Evolutionary conservation across 1,140 invertebrate genomes (phyloP), one percentile per base, ranked within the genome.

Genomic region (Drosophila rhopaloa): DNA sequence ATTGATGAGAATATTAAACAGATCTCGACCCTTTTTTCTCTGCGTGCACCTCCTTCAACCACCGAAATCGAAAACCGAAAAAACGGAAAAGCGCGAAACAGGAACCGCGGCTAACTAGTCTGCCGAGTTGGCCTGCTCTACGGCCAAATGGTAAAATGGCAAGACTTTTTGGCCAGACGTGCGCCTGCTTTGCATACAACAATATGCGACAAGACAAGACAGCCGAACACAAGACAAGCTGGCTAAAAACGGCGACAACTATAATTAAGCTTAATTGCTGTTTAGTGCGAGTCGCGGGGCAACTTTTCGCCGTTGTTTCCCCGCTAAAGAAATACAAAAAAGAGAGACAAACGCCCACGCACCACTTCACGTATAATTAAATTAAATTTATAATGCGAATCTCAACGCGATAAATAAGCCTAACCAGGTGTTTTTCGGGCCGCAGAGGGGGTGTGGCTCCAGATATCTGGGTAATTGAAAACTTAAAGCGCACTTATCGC

Each of bases 191-290:
- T 89, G 84, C 84, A 89, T 89, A 89, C 81, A 84, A 79, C 76
- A 73, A 72, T 78, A 79, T 71, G 74, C 65, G 63, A 79, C 76
- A 79, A 71, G 65, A 70, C 71, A 81, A 77, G 76, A 79, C 82
- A 89, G 53, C 47, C 58, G 51, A 72, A 71, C 70, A 76, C 66
- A 81, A 73, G 76, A 82, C 82, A 88, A 73, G 72, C 70, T 79
- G 83, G 65, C 83, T 83, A 86, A 89, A 88, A 88, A 89, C 80
- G 85, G 84, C 84, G 85, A 89, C 84, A 89, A 89, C 85, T 89
- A 90, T 89, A 89, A 89, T 89, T 89, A 89, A 89, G 85, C 84
- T 89, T 89, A 89, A 89, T 89, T 89, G 84, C 84, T 89, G 84
- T 89, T 89, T 89, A 89, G 88, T 84, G 85, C 81, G 84, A 73